Evolutionary conservation across 2,888 invertebrate genomes (phyloP).

Genomic region (Panzeria rudis): DNA sequence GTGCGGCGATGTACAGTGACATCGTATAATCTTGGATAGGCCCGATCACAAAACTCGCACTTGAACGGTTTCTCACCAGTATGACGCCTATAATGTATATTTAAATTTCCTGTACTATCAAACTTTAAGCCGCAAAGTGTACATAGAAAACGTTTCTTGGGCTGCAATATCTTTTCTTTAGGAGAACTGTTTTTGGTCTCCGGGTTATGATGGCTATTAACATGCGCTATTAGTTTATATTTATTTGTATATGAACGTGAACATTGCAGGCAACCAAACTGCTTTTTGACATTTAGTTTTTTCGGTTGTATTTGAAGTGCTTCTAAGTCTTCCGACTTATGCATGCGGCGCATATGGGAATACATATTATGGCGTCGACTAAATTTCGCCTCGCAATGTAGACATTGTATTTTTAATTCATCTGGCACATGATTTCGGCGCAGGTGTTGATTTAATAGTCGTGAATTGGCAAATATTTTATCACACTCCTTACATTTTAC

Average conservation of each 20-base stretch:
- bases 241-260: constrained; percentile 65
- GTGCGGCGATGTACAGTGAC: constrained; percentile 61
- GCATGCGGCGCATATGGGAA: constrained; percentile 64
- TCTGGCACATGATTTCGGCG: constrained; percentile 65
- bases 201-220: constrained; percentile 58
- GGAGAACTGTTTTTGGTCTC: constrained; percentile 34
- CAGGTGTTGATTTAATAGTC: constrained; percentile 56
- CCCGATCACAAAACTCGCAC: constrained; percentile 65
- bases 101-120: constrained; percentile 61
- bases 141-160: constrained; percentile 76
- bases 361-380: constrained; percentile 69
- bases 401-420: constrained; percentile 67
- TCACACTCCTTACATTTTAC: constrained; percentile 67
- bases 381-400: constrained; percentile 63
- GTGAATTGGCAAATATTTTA: constrained; percentile 61
- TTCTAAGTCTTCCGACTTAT: constrained; percentile 59
- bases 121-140: constrained; percentile 68
- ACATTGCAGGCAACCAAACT: constrained; percentile 56
- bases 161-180: constrained; percentile 45
- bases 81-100: constrained; percentile 66
- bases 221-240: constrained; percentile 64
- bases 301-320: constrained; percentile 46
- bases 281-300: constrained; percentile 78
- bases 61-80: constrained; percentile 68
- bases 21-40: constrained; percentile 61